phyloP scores from a whole-genome alignment of 1,140 invertebrate genomes.

The Chrysomallon squamiferum region DNA sequence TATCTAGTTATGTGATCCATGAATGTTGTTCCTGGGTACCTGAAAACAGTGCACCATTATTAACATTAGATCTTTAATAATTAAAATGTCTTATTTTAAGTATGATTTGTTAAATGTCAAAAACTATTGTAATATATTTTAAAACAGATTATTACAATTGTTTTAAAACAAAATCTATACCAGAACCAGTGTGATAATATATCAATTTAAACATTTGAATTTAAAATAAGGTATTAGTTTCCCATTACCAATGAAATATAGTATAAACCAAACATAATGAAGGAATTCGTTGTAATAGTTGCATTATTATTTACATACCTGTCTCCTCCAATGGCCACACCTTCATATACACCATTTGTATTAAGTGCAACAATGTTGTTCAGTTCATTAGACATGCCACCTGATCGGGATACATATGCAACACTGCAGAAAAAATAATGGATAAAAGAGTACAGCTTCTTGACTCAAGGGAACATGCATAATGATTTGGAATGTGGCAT shows the following conservation, averaged over 20 bases:
- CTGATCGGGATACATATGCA: conserved; percentile 97
- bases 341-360: conserved; percentile 97
- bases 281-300: too few species aligned
- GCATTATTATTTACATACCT: conserved; percentile 68
- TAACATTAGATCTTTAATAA: not conserved
- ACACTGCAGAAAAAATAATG: conserved; percentile 71
- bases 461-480: not conserved
- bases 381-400: conserved; percentile 99
- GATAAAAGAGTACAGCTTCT: not conserved
- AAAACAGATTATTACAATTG: too few species aligned
- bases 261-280: too few species aligned
- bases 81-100: too few species aligned
- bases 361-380: conserved; percentile 98
- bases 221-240: too few species aligned
- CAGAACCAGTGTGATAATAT: too few species aligned
- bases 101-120: too few species aligned
- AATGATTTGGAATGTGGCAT: not conserved
- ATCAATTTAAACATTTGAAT: too few species aligned
- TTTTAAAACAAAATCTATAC: too few species aligned
- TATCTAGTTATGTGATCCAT: conserved; percentile 96
- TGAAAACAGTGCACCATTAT: too few species aligned
- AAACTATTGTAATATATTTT: too few species aligned
- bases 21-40: conserved; percentile 96
- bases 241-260: too few species aligned
- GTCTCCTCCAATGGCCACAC: conserved; percentile 99